A percentile compares a stretch with the other conserved stretches of the same genome.
These are phyloP conservation scores for Agrochola lychnidis DNA, from an alignment of 2,888 invertebrate genomes.

Conservation along the genomic window DNA sequence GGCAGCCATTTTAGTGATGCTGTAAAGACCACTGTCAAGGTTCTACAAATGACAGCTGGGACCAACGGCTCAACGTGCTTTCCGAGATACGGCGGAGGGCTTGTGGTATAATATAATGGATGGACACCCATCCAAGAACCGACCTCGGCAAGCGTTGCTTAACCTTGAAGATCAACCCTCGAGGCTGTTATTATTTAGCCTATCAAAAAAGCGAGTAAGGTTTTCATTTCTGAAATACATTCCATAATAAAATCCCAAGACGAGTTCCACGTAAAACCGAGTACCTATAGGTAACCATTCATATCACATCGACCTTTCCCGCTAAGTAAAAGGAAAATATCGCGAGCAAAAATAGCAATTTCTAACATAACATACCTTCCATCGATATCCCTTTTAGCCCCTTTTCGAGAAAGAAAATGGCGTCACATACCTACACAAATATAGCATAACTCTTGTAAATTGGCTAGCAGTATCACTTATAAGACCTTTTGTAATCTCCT, in stretches of 20 bases:
- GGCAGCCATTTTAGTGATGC: neutral
- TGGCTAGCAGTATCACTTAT: conserved; percentile 45
- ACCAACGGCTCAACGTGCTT: neutral
- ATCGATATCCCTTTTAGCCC: conserved; percentile 47
- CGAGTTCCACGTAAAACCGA: conserved; percentile 13
- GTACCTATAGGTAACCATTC: neutral
- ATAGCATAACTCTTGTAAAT: conserved; percentile 52
- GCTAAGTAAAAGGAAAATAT: conserved; percentile 53
- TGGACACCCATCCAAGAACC: neutral
- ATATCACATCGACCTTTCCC: conserved; percentile 37
- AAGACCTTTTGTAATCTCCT: conserved; percentile 49
- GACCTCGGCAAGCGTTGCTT: neutral
- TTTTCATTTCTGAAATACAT: neutral
- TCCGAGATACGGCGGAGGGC: neutral
- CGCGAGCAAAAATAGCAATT: conserved; percentile 53
- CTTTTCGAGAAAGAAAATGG: conserved; percentile 52
- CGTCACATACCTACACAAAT: conserved; percentile 50
- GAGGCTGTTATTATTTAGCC: neutral
- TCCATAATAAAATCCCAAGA: conserved; percentile 10
- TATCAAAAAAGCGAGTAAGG: neutral
- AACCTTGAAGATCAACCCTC: neutral
- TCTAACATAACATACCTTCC: conserved; percentile 33
- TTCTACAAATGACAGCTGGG: neutral
- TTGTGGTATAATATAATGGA: neutral
- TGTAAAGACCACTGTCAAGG: neutral